A percentile compares a stretch with the other conserved stretches of the same genome.
Conservation (phyloP, 2,113 vertebrate genomes). For the Leptobrachium ailaonicum region DNA sequence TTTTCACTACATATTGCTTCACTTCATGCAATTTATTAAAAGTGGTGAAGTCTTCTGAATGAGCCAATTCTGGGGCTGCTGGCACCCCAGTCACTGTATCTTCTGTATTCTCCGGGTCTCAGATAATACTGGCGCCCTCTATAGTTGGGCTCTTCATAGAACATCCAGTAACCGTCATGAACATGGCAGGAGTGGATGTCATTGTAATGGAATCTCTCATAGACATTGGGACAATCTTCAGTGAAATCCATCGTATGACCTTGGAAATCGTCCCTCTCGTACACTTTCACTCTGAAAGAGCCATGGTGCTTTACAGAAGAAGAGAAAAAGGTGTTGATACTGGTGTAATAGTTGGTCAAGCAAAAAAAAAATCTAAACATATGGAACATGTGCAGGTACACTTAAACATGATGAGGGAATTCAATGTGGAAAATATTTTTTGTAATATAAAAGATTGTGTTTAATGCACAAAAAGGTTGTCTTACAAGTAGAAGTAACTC, state of each 20-base stretch:
- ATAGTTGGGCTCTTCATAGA: conserved; percentile 66
- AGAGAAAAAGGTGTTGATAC: too few relatives aligned
- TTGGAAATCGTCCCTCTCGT: conserved; percentile 12
- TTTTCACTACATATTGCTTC: too few relatives aligned
- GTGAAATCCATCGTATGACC: conserved; percentile 24
- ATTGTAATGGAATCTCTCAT: conserved; percentile 9
- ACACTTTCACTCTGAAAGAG: conserved; percentile 1
- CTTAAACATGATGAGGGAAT: too few relatives aligned
- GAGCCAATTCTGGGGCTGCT: conserved; percentile 65
- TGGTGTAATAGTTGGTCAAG: neutral
- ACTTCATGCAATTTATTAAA: neutral
- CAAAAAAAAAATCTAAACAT: too few relatives aligned
- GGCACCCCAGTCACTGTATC: conserved; percentile 73
- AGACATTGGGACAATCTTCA: conserved; percentile 16
- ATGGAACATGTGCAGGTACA: too few relatives aligned
- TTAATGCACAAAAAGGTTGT: too few relatives aligned
- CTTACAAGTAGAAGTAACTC: too few relatives aligned
- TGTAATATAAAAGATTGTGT: too few relatives aligned
- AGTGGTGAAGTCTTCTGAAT: conserved; percentile 56
- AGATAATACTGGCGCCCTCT: conserved; percentile 73
- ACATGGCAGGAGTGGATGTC: conserved; percentile 22
- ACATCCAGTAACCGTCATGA: conserved; percentile 12
- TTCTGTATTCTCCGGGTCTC: conserved; percentile 71
- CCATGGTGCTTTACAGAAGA: conserved; percentile 6
- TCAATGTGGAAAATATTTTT: too few relatives aligned